Evolutionary conservation across 2,797 vertebrate genomes (phyloP).

Genomic region (Nyctibius grandis): DNA sequence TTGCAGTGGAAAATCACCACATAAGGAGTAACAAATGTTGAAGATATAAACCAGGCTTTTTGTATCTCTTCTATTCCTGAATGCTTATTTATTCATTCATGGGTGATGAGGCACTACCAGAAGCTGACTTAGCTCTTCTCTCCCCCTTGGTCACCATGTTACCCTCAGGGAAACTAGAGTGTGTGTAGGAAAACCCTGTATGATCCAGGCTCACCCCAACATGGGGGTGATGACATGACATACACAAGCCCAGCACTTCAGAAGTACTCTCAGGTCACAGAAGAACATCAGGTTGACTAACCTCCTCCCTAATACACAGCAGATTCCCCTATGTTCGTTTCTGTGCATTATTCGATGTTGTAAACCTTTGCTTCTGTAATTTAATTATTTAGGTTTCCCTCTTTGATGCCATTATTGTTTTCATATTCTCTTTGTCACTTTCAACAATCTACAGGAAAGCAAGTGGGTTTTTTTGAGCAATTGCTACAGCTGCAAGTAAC

Average conservation of each 20-base stretch:
- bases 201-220: not conserved
- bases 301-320: not conserved
- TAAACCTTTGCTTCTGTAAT: not conserved
- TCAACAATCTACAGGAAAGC: not conserved
- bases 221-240: not conserved
- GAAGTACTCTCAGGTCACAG: not conserved
- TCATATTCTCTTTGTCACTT: not conserved
- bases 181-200: not conserved
- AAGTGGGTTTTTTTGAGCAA: not conserved
- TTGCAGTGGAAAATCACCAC: not conserved
- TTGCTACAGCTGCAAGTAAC: not conserved
- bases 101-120: not conserved
- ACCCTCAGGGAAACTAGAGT: not conserved
- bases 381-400: not conserved
- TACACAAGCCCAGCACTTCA: not conserved
- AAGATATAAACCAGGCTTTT: not conserved
- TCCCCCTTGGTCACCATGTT: fast-evolving
- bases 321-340: not conserved
- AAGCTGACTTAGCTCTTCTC: not conserved
- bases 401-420: not conserved
- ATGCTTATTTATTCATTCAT: not conserved
- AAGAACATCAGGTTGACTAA: not conserved
- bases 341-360: not conserved
- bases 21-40: not conserved
- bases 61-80: not conserved